Evolutionary conservation across 2,797 vertebrate genomes (phyloP).

Genomic region (Petrocephalus schoutedeni): DNA sequence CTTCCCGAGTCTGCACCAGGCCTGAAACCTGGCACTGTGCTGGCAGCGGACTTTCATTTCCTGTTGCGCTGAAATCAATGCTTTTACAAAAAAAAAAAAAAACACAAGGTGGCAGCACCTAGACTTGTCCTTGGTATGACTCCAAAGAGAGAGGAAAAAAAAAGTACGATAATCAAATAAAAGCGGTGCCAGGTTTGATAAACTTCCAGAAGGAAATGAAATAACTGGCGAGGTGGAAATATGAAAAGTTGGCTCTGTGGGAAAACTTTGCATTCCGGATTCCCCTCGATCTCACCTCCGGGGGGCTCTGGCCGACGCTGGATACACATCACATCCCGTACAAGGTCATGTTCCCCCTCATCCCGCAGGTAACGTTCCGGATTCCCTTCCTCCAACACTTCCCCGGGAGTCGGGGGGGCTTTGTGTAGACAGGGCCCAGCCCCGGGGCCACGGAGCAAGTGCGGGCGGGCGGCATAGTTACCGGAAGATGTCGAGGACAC

Average conservation of each 20-base stretch:
- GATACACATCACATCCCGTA: conserved; percentile 38
- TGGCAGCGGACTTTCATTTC: conserved; percentile 60
- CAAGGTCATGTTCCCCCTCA: conserved; percentile 37
- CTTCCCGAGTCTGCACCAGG: conserved; percentile 31
- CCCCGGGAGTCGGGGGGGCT: no score
- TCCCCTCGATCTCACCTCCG: conserved; percentile 25
- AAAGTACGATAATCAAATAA: conserved; percentile 9
- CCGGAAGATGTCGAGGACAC: background rate
- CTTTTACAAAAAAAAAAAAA: conserved; percentile 32
- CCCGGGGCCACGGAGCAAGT: background rate
- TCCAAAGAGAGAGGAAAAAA: conserved; percentile 51
- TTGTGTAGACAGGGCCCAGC: no score
- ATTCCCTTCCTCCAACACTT: no score
- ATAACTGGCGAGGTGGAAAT: conserved; percentile 80
- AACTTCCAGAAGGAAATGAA: conserved; percentile 82
- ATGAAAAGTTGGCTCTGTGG: conserved; percentile 70
- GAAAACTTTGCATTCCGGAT: conserved; percentile 58
- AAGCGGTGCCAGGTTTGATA: conserved; percentile 70
- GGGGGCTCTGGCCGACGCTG: conserved; percentile 33
- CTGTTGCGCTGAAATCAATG: conserved; percentile 57
- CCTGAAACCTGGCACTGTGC: conserved; percentile 43
- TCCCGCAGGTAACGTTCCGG: conserved; percentile 16
- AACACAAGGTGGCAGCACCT: conserved; percentile 54
- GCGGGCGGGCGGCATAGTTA: background rate
- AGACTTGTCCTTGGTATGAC: conserved; percentile 53